phyloP scores from a whole-genome alignment of 2,888 invertebrate species.

The Ectobius pallidus region DNA sequence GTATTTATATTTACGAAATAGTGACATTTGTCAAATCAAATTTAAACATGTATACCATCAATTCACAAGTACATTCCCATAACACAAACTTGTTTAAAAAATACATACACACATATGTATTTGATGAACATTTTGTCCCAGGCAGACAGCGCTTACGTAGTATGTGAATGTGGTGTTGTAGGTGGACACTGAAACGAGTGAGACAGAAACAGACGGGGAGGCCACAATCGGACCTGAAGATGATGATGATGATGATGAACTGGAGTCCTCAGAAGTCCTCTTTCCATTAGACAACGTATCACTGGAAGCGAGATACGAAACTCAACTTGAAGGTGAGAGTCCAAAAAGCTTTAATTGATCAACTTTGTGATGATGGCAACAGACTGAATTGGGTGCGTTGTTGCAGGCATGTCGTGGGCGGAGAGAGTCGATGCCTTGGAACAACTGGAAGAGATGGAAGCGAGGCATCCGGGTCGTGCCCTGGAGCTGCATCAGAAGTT shows the following conservation, averaged over 20 bases:
- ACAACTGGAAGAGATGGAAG: conserved; percentile 76
- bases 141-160: too few species aligned
- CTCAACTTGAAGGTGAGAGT: conserved; percentile 65
- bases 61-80: too few species aligned
- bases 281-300: conserved; percentile 57
- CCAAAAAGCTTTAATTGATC: too few species aligned
- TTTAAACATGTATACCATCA: too few species aligned
- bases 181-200: conserved; percentile 44
- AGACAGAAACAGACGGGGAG: conserved; percentile 47
- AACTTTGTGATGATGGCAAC: too few species aligned
- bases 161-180: conserved; percentile 23
- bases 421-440: conserved; percentile 83
- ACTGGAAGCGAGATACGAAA: conserved; percentile 72
- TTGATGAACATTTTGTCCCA: too few species aligned
- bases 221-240: conserved; percentile 49
- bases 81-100: too few species aligned
- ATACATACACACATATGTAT: too few species aligned
- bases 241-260: conserved; percentile 59
- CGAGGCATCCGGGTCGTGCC: conserved; percentile 91
- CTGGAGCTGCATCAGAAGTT: conserved; percentile 93
- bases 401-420: conserved; percentile 76
- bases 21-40: too few species aligned
- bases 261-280: conserved; percentile 46
- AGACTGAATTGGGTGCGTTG: too few species aligned
- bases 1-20: too few species aligned